Conservation (phyloP, 2,797 vertebrate species). For the Agapornis canus region DNA sequence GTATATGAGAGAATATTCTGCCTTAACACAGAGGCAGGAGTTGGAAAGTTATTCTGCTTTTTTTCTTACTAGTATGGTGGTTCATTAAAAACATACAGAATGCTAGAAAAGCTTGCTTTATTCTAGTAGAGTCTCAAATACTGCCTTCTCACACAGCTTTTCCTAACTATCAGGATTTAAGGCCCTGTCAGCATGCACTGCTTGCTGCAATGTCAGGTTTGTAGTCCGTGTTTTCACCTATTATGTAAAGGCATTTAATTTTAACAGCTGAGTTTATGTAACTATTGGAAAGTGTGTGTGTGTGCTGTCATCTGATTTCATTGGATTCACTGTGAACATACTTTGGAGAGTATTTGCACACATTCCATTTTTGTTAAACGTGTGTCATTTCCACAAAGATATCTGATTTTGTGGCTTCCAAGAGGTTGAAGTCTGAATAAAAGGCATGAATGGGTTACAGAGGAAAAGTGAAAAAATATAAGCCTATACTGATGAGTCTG, state of each 20-base stretch:
- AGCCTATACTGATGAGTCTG: not conserved
- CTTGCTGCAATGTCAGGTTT: slow-evolving; percentile 25
- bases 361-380: not conserved
- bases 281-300: not conserved
- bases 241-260: slow-evolving; percentile 44
- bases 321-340: not conserved
- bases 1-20: not conserved
- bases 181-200: not conserved
- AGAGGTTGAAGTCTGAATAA: not conserved
- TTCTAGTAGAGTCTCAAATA: not conserved
- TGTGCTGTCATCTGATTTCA: not conserved
- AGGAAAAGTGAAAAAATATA: not conserved
- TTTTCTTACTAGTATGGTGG: not conserved
- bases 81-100: not conserved
- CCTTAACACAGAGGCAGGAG: not conserved
- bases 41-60: not conserved
- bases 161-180: not conserved
- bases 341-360: not conserved
- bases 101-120: not conserved
- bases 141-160: not conserved
- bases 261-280: slow-evolving; percentile 53
- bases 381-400: not conserved
- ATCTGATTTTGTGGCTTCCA: not conserved
- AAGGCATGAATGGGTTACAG: not conserved
- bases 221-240: slow-evolving; percentile 44